Evolutionary conservation across 2,113 vertebrate species (phyloP).

Genomic region (Oxygymnocypris stewartii): DNA sequence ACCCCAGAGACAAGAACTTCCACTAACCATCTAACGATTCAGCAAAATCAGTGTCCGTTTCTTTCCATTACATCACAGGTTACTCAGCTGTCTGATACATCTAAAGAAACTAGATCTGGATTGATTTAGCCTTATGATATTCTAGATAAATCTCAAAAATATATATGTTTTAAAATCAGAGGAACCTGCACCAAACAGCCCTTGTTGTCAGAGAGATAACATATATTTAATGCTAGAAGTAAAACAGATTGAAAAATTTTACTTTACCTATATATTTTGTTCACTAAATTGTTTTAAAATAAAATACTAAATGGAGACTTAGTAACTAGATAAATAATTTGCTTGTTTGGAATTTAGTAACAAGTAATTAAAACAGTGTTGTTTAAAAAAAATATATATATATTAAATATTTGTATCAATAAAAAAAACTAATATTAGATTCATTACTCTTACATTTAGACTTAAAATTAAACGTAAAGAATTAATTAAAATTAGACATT

Average conservation of each 20-base stretch:
- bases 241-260: not conserved
- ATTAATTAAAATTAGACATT: not conserved
- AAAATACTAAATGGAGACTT: not conserved
- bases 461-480: too few relatives aligned
- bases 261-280: not conserved
- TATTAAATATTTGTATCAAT: too few relatives aligned
- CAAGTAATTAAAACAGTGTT: not conserved
- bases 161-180: not conserved
- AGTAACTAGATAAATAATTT: not conserved
- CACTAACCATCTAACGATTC: not conserved
- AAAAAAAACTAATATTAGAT: not conserved
- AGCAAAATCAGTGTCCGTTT: not conserved
- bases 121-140: not conserved
- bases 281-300: not conserved
- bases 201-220: not conserved
- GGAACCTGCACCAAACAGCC: not conserved
- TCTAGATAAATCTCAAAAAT: not conserved
- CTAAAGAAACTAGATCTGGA: not conserved
- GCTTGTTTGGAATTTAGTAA: not conserved
- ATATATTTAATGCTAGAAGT: not conserved
- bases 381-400: too few relatives aligned
- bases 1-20: not conserved
- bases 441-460: not conserved
- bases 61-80: too few relatives aligned
- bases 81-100: not conserved